phyloP scores from a whole-genome alignment of 2,797 vertebrate species.

The Gobionotothen gibberifrons region DNA sequence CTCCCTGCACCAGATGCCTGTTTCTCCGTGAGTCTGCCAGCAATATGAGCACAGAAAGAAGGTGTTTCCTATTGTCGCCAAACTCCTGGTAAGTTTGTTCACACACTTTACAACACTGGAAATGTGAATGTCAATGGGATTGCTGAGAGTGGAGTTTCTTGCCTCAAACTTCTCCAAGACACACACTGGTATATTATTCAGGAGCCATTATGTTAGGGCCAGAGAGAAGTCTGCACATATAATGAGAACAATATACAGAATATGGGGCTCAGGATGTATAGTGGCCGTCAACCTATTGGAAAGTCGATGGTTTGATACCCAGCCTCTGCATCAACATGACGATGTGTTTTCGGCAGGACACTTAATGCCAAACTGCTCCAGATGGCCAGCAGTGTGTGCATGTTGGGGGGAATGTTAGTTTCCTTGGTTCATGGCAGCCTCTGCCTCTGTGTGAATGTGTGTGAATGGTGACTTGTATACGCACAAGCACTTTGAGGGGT shows the following conservation, averaged over 20 bases:
- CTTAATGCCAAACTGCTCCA: too few relatives aligned
- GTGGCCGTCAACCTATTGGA: too few relatives aligned
- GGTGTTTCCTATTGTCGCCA: constrained; percentile 10
- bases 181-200: constrained; percentile 14
- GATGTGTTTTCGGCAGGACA: too few relatives aligned
- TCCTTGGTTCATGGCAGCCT: too few relatives aligned
- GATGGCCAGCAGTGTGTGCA: too few relatives aligned
- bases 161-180: constrained; percentile 27
- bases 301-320: too few relatives aligned
- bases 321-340: too few relatives aligned
- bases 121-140: constrained; percentile 17
- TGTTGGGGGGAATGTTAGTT: too few relatives aligned
- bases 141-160: constrained; percentile 32
- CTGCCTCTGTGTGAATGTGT: too few relatives aligned
- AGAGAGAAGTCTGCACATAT: constrained; percentile 5
- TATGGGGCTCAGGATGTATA: background rate
- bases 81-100: constrained; percentile 27
- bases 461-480: too few relatives aligned
- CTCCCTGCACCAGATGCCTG: constrained; percentile 24
- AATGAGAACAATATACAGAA: constrained; percentile 24
- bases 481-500: too few relatives aligned
- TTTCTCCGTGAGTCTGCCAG: constrained; percentile 31
- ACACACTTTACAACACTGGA: constrained; percentile 4
- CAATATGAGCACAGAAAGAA: constrained; percentile 23
- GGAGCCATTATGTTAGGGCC: constrained; percentile 20